Conservation (phyloP, 2,113 vertebrate genomes). For the Rhipidura dahli region DNA sequence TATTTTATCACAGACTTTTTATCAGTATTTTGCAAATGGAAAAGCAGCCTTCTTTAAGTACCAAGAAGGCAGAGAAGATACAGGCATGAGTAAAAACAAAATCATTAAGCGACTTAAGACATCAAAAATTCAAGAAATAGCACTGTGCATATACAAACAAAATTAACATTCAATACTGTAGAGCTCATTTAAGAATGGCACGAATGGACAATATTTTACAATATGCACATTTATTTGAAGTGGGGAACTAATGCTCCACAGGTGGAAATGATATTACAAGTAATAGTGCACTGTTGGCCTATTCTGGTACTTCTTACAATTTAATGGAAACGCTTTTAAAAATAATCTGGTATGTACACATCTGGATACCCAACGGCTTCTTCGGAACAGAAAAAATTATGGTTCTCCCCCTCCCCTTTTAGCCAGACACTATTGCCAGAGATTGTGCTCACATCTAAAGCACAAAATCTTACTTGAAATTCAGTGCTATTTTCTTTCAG, state of each 20-base stretch:
- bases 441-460: constrained; percentile 44
- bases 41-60: constrained; percentile 49
- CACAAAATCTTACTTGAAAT: constrained; percentile 50
- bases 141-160: constrained; percentile 52
- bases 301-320: constrained; percentile 35
- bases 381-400: background rate
- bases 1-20: constrained; percentile 52
- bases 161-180: constrained; percentile 28
- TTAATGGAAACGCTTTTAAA: constrained; percentile 58
- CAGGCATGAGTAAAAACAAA: constrained; percentile 48
- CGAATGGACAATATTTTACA: constrained; percentile 61
- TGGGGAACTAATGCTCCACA: constrained; percentile 60
- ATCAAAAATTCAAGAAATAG: constrained; percentile 54
- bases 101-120: constrained; percentile 43
- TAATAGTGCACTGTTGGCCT: constrained; percentile 43
- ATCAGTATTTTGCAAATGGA: constrained; percentile 42
- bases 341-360: constrained; percentile 32
- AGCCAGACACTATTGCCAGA: constrained; percentile 48
- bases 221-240: constrained; percentile 70
- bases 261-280: constrained; percentile 38
- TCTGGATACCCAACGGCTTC: constrained; percentile 31
- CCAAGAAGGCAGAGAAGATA: constrained; percentile 51
- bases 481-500: constrained; percentile 71
- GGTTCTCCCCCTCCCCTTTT: constrained; percentile 16
- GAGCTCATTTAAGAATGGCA: constrained; percentile 64